phyloP scores from a whole-genome alignment of 64 coral and sea anemone genomes.

The Exaiptasia diaphana region DNA sequence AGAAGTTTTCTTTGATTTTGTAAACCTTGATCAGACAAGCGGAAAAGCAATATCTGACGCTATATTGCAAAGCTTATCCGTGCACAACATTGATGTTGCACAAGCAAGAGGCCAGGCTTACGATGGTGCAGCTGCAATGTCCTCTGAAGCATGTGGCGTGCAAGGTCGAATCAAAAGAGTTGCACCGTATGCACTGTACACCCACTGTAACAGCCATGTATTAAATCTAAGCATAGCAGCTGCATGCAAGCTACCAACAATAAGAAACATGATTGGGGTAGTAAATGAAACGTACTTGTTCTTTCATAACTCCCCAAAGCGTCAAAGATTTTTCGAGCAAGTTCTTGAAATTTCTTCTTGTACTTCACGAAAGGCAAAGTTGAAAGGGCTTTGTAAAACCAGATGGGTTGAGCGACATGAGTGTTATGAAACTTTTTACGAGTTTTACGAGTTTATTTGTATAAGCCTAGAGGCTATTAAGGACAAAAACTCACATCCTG shows the following conservation, averaged over 20 bases:
- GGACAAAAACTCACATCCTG: conserved; percentile 1
- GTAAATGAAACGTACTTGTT: conserved; percentile 27
- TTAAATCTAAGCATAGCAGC: conserved; percentile 15
- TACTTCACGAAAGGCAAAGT: conserved; percentile 24
- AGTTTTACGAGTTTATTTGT: conserved; percentile 44
- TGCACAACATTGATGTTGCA: conserved; percentile 41
- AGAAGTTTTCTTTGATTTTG: conserved; percentile 56
- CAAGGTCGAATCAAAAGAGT: conserved; percentile 23
- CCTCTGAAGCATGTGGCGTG: conserved; percentile 24
- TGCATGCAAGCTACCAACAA: conserved; percentile 2
- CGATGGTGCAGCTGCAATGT: conserved; percentile 15
- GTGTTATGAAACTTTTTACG: conserved; percentile 42
- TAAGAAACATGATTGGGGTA: conserved; percentile 24
- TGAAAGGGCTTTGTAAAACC: conserved; percentile 51
- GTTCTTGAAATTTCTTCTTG: conserved; percentile 11
- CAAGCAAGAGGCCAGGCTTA: conserved; percentile 63
- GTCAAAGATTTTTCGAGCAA: conserved; percentile 28
- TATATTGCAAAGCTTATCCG: conserved; percentile 39
- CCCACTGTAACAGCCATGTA: conserved; percentile 28
- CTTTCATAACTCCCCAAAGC: conserved; percentile 20
- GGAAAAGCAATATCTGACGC: conserved; percentile 31
- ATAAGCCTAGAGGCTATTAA: conserved; percentile 30
- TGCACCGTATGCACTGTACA: conserved; percentile 20
- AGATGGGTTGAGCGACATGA: conserved; percentile 35
- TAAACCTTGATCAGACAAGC: conserved; percentile 26